phyloP scores from a whole-genome alignment of 2,113 vertebrate genomes.

The Neolamprologus sp. region DNA sequence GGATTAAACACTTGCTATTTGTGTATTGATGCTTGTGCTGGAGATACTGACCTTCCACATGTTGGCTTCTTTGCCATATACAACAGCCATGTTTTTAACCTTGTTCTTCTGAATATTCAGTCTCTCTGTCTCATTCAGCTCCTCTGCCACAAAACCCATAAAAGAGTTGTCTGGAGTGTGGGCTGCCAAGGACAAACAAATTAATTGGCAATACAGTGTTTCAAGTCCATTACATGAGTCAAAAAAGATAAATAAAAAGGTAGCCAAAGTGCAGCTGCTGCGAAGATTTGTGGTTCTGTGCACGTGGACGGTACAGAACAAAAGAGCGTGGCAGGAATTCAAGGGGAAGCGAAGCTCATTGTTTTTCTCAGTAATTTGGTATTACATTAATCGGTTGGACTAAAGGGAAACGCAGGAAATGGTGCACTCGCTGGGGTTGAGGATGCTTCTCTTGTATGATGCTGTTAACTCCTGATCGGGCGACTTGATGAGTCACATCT shows the following conservation, averaged over 20 bases:
- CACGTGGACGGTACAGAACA: background rate
- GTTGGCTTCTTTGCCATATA: slow-evolving; percentile 91
- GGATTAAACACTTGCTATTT: background rate
- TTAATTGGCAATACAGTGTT: background rate
- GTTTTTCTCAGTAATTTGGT: background rate
- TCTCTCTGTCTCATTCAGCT: slow-evolving; percentile 85
- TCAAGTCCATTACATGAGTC: background rate
- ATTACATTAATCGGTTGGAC: background rate
- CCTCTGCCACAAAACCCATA: slow-evolving; percentile 96
- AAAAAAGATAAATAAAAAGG: background rate
- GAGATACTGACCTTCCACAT: slow-evolving; percentile 91
- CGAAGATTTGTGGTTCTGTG: background rate
- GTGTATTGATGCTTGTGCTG: background rate
- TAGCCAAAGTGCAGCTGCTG: background rate
- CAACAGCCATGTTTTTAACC: slow-evolving; percentile 89
- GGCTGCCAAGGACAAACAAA: slow-evolving; percentile 69
- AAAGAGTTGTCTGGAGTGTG: slow-evolving; percentile 99
- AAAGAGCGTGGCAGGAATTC: background rate
- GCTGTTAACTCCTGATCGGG: background rate
- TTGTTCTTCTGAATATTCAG: slow-evolving; percentile 81
- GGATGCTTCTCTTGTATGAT: background rate
- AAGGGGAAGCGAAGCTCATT: background rate
- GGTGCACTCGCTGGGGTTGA: background rate
- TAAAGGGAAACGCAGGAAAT: background rate
- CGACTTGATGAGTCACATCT: background rate